phyloP scores from a whole-genome alignment of 2,888 invertebrate species.

The Steinernema scapterisci region DNA sequence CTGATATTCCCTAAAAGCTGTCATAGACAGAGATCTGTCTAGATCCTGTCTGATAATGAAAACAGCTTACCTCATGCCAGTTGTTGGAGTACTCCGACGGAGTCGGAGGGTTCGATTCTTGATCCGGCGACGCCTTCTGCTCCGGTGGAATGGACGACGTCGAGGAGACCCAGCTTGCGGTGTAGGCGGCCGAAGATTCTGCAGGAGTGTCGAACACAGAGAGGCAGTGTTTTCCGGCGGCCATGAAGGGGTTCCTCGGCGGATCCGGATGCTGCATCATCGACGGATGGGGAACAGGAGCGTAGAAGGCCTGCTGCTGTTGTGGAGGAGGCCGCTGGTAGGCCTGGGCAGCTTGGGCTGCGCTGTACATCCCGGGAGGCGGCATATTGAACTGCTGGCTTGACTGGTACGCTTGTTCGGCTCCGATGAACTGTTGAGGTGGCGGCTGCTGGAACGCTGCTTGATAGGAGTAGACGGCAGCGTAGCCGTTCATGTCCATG shows the following conservation, averaged over 20 bases:
- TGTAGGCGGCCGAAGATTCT: slow-evolving; percentile 46
- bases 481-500: slow-evolving; percentile 21
- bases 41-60: too few relatives aligned
- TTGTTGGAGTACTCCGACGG: slow-evolving; percentile 18
- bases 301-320: background rate
- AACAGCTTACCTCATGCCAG: slow-evolving; percentile 2
- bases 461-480: background rate
- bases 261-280: slow-evolving; percentile 1
- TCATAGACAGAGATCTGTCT: too few relatives aligned
- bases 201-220: slow-evolving; percentile 21
- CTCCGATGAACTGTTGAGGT: slow-evolving; percentile 18
- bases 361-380: slow-evolving; percentile 6
- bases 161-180: slow-evolving; percentile 60
- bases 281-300: background rate
- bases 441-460: slow-evolving; percentile 13
- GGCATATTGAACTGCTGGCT: slow-evolving; percentile 13
- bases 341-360: background rate
- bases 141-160: slow-evolving; percentile 61
- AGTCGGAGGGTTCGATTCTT: slow-evolving; percentile 10
- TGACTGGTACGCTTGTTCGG: background rate
- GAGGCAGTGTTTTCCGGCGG: background rate
- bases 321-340: background rate
- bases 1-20: too few relatives aligned
- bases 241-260: slow-evolving; percentile 1
- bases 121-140: slow-evolving; percentile 54